phyloP scores from a whole-genome alignment of 2,113 vertebrate genomes.

The Aleadryas rufinucha region DNA sequence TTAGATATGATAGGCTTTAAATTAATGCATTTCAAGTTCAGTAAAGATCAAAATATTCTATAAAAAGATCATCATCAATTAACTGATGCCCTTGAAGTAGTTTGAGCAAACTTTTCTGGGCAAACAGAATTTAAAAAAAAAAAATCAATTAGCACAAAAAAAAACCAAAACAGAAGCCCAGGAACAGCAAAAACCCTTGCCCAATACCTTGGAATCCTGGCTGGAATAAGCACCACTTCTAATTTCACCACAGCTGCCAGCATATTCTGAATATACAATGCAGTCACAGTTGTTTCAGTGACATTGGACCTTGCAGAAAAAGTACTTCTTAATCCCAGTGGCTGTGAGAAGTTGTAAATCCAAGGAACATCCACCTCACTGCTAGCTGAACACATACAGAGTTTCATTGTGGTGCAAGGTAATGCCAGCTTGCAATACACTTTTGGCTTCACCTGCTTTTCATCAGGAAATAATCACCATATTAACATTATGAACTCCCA shows the following conservation, averaged over 20 bases:
- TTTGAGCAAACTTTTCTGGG: neutral
- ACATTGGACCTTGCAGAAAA: constrained; percentile 13
- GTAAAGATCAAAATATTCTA: neutral
- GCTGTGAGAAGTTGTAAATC: constrained; percentile 33
- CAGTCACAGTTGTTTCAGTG: neutral
- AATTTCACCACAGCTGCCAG: neutral
- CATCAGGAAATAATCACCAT: constrained; percentile 18
- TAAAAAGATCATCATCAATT: neutral
- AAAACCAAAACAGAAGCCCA: neutral
- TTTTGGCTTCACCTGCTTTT: constrained; percentile 37
- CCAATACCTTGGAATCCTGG: neutral
- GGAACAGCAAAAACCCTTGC: neutral
- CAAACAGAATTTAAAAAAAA: neutral
- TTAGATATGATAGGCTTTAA: neutral
- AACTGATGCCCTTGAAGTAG: neutral
- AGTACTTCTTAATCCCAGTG: neutral
- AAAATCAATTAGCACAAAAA: neutral
- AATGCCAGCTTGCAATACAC: neutral
- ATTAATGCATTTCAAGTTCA: neutral
- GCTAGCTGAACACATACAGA: neutral
- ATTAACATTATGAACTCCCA: neutral
- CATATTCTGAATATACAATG: neutral
- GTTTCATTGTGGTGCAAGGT: constrained; percentile 23
- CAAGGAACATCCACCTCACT: constrained; percentile 19
- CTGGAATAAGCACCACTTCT: neutral